These are phyloP conservation scores for Boloria selene DNA, from an alignment of 2,888 invertebrate genomes.

Conservation along the genomic window DNA sequence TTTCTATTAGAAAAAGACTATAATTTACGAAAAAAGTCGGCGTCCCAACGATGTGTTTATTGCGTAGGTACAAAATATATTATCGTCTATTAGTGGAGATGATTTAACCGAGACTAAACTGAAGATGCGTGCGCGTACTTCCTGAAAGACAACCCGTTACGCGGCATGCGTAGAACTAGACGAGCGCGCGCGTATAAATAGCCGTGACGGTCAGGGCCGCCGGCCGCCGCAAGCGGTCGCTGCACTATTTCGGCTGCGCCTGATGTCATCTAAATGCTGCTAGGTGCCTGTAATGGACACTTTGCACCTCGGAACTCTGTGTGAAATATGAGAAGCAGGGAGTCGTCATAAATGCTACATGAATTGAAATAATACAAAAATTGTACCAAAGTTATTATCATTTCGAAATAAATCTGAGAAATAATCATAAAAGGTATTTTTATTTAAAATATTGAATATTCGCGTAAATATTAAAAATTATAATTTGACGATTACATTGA, in stretches of 20 bases:
- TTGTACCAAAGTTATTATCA: no score
- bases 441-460: no score
- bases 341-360: not conserved
- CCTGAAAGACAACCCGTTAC: conserved; percentile 26
- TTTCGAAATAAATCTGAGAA: no score
- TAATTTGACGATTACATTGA: no score
- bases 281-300: not conserved
- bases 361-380: no score
- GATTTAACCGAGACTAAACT: conserved; percentile 4
- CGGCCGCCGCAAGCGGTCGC: conserved; percentile 35
- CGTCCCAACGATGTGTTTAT: not conserved
- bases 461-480: no score
- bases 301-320: not conserved
- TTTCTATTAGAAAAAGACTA: no score
- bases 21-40: no score
- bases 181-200: conserved; percentile 57
- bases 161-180: conserved; percentile 37
- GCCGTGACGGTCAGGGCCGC: conserved; percentile 58
- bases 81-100: conserved; percentile 4
- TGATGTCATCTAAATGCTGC: conserved; percentile 31
- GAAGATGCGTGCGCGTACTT: conserved; percentile 15
- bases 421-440: no score
- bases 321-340: not conserved
- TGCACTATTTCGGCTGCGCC: conserved; percentile 41
- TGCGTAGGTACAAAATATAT: not conserved